These are phyloP conservation scores for Telmatochromis sp. DNA, from an alignment of 2,113 vertebrate species.

Conservation along the genomic window DNA sequence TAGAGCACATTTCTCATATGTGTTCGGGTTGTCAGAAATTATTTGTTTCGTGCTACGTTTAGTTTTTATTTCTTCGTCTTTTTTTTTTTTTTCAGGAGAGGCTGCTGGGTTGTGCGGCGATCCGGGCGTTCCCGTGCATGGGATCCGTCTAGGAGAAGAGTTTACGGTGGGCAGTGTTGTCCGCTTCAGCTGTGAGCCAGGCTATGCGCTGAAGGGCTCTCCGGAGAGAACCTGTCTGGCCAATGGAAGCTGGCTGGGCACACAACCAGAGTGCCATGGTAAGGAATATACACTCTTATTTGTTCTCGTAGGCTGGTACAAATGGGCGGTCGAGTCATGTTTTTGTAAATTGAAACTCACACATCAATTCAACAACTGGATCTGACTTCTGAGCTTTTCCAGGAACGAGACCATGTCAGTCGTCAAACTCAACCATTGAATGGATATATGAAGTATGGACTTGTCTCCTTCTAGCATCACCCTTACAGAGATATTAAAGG, in stretches of 20 bases:
- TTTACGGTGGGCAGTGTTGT: constrained; percentile 78
- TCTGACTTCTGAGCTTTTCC: not conserved
- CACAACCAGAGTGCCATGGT: constrained; percentile 92
- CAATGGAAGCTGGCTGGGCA: constrained; percentile 84
- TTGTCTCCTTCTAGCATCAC: not conserved
- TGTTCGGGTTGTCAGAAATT: not conserved
- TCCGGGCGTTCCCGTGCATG: constrained; percentile 85
- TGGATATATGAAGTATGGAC: not conserved
- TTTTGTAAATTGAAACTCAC: not conserved
- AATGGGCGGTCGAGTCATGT: not conserved
- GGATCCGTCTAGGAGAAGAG: constrained; percentile 87
- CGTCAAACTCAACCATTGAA: not conserved
- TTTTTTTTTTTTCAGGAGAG: constrained; percentile 68
- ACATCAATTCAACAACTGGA: not conserved
- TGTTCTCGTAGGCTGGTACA: not conserved
- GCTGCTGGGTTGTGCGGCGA: constrained; percentile 83
- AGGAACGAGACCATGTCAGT: not conserved
- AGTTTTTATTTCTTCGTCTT: not conserved
- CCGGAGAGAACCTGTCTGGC: constrained; percentile 81
- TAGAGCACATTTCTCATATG: not conserved
- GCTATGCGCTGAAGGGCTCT: constrained; percentile 82
- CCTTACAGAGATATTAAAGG: not conserved
- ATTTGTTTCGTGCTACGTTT: not conserved
- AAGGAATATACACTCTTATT: not conserved
- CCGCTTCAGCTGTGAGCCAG: constrained; percentile 91